A percentile compares a stretch with the other conserved stretches of the same genome.
phyloP scores from a whole-genome alignment of 2,113 vertebrate genomes.

The Melanerpes aurifrons region DNA sequence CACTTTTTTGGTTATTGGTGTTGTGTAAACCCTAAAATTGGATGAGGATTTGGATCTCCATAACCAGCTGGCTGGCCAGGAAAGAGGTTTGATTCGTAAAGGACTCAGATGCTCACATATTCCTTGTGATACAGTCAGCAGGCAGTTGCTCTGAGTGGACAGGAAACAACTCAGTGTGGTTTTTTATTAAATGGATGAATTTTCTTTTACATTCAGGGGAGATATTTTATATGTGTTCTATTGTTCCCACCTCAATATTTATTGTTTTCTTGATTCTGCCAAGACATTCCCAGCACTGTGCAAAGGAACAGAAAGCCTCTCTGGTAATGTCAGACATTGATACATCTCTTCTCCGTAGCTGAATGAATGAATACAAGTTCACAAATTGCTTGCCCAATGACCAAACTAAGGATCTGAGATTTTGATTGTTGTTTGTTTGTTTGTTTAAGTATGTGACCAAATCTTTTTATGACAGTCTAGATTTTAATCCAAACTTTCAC shows the following conservation, averaged over 20 bases:
- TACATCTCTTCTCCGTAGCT: background rate
- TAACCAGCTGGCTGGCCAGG: background rate
- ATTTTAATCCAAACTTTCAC: conserved; percentile 12
- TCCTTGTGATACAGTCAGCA: background rate
- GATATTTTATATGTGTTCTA: background rate
- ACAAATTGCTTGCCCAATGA: background rate
- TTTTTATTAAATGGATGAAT: background rate
- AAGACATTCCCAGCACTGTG: background rate
- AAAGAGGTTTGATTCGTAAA: background rate
- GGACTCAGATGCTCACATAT: background rate
- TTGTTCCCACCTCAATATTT: background rate
- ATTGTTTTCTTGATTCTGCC: background rate
- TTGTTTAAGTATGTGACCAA: background rate
- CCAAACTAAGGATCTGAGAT: background rate
- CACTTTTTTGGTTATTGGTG: background rate
- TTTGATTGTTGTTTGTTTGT: background rate
- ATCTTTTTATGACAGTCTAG: background rate
- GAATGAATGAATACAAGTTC: background rate
- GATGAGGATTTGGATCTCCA: too few species aligned
- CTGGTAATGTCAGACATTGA: background rate
- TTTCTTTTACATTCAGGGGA: background rate
- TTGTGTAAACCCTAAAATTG: background rate
- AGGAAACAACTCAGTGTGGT: background rate
- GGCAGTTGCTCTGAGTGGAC: fast-evolving
- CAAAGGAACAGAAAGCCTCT: background rate